A percentile compares a stretch with the other conserved stretches of the same genome.
Conservation (phyloP, 2,888 invertebrate species). For the Epirrhoe alternata region DNA sequence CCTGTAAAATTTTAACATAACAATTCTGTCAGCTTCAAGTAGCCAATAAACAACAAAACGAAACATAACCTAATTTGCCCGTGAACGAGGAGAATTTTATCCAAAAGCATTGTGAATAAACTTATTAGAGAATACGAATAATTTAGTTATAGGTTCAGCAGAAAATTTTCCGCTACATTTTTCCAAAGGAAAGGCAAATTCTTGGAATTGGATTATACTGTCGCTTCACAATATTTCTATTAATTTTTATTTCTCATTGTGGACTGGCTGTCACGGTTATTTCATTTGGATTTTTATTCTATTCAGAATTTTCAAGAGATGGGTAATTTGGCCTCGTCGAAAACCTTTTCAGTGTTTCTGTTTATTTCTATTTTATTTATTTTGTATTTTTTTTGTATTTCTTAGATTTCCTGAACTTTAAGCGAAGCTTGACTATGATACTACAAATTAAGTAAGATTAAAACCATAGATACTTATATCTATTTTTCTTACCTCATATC, state of each 20-base stretch:
- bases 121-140: conserved; percentile 80
- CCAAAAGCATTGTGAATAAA: conserved; percentile 75
- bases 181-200: conserved; percentile 57
- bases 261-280: conserved; percentile 59
- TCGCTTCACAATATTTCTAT: conserved; percentile 79
- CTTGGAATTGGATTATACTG: conserved; percentile 71
- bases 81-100: conserved; percentile 55
- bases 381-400: too few species aligned
- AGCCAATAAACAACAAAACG: conserved; percentile 40
- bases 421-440: too few species aligned
- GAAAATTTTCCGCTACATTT: conserved; percentile 59
- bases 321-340: conserved; percentile 31
- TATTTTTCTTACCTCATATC: too few species aligned
- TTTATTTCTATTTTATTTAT: too few species aligned
- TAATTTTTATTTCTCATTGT: conserved; percentile 80
- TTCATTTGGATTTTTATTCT: conserved; percentile 57
- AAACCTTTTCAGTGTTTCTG: conserved; percentile 4
- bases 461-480: too few species aligned
- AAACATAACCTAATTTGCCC: conserved; percentile 46
- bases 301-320: conserved; percentile 29
- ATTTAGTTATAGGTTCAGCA: conserved; percentile 69
- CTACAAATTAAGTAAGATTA: too few species aligned
- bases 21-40: conserved; percentile 4
- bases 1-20: not conserved
- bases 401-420: too few species aligned